Evolutionary conservation across 2,888 invertebrate genomes (phyloP).

Genomic region (Miltochrista miniata): DNA sequence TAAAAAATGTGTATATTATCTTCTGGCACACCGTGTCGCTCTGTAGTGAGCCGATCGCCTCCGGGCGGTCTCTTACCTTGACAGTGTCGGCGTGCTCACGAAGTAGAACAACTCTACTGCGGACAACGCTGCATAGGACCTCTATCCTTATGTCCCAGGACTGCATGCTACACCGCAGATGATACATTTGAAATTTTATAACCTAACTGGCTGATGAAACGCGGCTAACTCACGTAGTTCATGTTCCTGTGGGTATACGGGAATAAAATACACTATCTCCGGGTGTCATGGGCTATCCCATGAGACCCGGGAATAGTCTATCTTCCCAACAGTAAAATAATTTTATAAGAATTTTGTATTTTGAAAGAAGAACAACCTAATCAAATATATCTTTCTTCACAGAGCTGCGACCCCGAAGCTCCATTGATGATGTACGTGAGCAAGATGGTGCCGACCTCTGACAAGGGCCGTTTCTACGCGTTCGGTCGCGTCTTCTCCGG

Average conservation of each 20-base stretch:
- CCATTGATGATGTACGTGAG: constrained; percentile 99
- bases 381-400: neutral
- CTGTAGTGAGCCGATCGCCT: constrained; percentile 56
- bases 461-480: constrained; percentile 99
- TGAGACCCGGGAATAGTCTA: too few relatives aligned
- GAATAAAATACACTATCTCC: too few relatives aligned
- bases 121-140: constrained; percentile 90
- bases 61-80: constrained; percentile 67
- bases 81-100: constrained; percentile 80
- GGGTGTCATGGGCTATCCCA: too few relatives aligned
- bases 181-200: too few relatives aligned
- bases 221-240: too few relatives aligned
- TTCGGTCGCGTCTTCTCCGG: constrained; percentile 99
- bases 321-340: too few relatives aligned
- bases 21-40: constrained; percentile 60
- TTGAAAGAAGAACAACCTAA: too few relatives aligned
- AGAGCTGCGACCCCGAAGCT: constrained; percentile 97
- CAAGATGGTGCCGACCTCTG: constrained; percentile 99
- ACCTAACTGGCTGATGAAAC: too few relatives aligned
- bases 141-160: constrained; percentile 91
- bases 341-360: too few relatives aligned
- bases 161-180: constrained; percentile 84
- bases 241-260: too few relatives aligned
- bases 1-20: constrained; percentile 25
- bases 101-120: constrained; percentile 82